Percentiles rank a stretch among this genome's conserved stretches.
phyloP scores from a whole-genome alignment of 1,140 invertebrate genomes.

The Tetranychus cinnabarinus region DNA sequence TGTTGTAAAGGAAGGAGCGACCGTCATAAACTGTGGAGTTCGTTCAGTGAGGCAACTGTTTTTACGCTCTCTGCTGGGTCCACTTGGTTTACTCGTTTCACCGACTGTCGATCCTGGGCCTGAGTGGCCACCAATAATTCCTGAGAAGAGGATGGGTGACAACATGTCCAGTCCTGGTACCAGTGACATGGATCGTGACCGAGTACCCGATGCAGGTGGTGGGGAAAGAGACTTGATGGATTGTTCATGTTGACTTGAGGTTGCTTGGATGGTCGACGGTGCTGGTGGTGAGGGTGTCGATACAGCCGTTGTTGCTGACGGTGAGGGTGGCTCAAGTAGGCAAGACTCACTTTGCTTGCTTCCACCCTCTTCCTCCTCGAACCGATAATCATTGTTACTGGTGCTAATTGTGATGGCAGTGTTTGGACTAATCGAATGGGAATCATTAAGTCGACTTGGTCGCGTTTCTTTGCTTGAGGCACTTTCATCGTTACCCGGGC shows the following conservation, averaged over 20 bases:
- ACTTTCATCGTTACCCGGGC: too few relatives aligned
- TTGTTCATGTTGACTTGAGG: background rate
- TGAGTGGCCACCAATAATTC: too few relatives aligned
- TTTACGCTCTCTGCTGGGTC: too few relatives aligned
- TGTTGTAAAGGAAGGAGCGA: background rate
- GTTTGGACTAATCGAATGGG: too few relatives aligned
- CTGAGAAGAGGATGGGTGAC: background rate
- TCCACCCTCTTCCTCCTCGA: background rate
- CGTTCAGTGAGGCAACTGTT: too few relatives aligned
- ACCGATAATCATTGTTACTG: background rate
- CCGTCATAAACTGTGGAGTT: background rate
- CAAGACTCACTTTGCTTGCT: background rate
- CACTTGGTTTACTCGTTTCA: too few relatives aligned
- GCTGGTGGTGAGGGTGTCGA: background rate
- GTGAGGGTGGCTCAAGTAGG: too few relatives aligned
- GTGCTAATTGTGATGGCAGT: too few relatives aligned
- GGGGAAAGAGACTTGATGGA: background rate
- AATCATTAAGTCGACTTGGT: too few relatives aligned
- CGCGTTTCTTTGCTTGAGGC: too few relatives aligned
- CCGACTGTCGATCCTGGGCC: too few relatives aligned
- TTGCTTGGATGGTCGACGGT: background rate
- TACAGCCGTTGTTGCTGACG: background rate
- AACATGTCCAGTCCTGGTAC: background rate
- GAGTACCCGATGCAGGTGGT: background rate
- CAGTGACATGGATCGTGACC: background rate